These are phyloP conservation scores for Brenthis hecate DNA, from an alignment of 2,888 invertebrate genomes.

Conservation along the genomic window DNA sequence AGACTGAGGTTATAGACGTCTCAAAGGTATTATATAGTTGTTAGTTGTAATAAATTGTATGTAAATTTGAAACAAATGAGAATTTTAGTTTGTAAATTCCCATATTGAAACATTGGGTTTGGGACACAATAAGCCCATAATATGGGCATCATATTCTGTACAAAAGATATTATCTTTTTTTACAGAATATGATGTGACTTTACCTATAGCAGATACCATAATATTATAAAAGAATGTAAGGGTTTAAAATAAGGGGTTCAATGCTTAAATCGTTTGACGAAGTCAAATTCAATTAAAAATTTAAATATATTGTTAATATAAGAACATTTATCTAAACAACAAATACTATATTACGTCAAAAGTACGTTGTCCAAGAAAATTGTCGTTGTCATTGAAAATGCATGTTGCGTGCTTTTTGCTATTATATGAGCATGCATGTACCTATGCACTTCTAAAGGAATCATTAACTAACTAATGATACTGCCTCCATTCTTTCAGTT, in stretches of 20 bases:
- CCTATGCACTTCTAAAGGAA: neutral
- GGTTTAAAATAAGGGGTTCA: neutral
- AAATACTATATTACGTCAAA: neutral
- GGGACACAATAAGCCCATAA: too few relatives aligned
- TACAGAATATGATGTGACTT: too few relatives aligned
- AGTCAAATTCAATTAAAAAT: neutral
- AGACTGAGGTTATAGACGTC: too few relatives aligned
- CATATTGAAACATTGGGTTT: too few relatives aligned
- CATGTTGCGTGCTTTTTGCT: conserved; percentile 20
- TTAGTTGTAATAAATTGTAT: too few relatives aligned
- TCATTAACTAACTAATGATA: neutral
- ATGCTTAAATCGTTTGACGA: neutral
- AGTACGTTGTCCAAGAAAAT: conserved; percentile 2
- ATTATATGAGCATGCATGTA: neutral
- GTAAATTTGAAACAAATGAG: too few relatives aligned
- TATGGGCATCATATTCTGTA: too few relatives aligned
- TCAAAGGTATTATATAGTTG: too few relatives aligned
- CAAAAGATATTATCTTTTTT: too few relatives aligned
- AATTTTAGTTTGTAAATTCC: too few relatives aligned
- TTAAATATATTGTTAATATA: neutral
- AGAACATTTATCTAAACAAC: neutral
- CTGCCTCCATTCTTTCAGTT: neutral
- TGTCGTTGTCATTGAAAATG: conserved; percentile 18
- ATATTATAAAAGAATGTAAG: too few relatives aligned
- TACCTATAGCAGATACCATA: too few relatives aligned